These are phyloP conservation scores for Eira barbara DNA, from an alignment of 2,113 vertebrate genomes.

Conservation along the genomic window DNA sequence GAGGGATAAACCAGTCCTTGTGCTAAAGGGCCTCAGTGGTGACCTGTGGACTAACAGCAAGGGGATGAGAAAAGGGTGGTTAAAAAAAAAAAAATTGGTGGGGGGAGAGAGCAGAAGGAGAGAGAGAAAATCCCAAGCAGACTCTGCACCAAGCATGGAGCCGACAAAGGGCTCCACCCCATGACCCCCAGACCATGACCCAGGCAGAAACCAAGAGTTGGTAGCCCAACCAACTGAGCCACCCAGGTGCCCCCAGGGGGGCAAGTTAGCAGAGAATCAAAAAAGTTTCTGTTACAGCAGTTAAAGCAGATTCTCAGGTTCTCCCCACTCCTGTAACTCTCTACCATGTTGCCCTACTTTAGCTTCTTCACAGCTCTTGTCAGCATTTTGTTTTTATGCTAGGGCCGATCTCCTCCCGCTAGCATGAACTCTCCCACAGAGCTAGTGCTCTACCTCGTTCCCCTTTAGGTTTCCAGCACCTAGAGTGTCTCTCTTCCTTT, in stretches of 20 bases:
- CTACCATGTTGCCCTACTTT: not conserved
- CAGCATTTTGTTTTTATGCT: not conserved
- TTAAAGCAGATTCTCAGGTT: not conserved
- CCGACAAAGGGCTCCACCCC: not conserved
- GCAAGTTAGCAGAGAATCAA: not conserved
- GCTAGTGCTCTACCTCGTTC: no score
- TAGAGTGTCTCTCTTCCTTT: not conserved
- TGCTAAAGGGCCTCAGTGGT: not conserved
- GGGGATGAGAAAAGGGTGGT: not conserved
- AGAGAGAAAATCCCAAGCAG: not conserved
- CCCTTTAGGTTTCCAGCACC: not conserved
- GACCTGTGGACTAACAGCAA: not conserved
- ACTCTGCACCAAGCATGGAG: not conserved
- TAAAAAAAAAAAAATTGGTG: not conserved
- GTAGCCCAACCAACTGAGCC: not conserved
- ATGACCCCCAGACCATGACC: not conserved
- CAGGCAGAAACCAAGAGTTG: not conserved
- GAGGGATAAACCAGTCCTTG: not conserved
- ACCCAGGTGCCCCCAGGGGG: not conserved
- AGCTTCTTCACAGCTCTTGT: not conserved
- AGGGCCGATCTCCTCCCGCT: not conserved
- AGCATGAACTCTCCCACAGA: not conserved
- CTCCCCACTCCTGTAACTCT: not conserved
- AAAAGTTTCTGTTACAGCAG: not conserved
- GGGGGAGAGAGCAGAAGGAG: not conserved